Percentiles rank a stretch among this genome's conserved stretches.
Conservation (phyloP, 2,797 vertebrate genomes). For the Phrynocephalus forsythii region DNA sequence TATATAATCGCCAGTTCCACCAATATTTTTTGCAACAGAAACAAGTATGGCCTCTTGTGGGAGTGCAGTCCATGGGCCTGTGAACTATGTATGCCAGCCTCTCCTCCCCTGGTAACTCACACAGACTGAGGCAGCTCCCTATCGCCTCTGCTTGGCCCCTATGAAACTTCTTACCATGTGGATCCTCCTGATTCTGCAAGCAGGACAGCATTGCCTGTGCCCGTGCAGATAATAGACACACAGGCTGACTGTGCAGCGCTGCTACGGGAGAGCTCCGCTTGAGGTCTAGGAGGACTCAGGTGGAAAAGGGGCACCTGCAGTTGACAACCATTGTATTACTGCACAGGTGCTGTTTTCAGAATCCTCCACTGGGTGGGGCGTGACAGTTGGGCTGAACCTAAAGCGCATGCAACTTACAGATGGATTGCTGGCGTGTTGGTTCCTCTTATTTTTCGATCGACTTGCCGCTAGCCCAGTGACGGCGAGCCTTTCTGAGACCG, state of each 20-base stretch:
- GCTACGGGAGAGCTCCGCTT: background rate
- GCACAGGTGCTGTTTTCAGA: background rate
- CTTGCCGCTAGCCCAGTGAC: too few species aligned
- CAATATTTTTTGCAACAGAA: background rate
- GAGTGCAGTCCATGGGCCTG: too few species aligned
- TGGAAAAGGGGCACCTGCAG: background rate
- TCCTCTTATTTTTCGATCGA: too few species aligned
- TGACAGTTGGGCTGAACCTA: background rate
- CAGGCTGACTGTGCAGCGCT: background rate
- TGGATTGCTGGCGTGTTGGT: too few species aligned
- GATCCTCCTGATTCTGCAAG: background rate
- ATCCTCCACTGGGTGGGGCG: constrained; percentile 12
- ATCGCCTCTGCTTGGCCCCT: background rate
- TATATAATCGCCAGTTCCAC: background rate
- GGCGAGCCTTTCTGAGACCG: too few species aligned
- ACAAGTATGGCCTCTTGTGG: background rate
- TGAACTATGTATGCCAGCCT: background rate
- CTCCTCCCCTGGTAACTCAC: background rate
- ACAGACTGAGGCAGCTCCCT: background rate
- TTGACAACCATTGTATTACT: background rate
- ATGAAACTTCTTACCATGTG: background rate
- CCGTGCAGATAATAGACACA: too few species aligned
- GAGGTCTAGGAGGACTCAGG: background rate
- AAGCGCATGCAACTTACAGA: background rate
- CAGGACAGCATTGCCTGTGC: background rate